phyloP scores from a whole-genome alignment of 2,113 vertebrate species.

The Progne subis region DNA sequence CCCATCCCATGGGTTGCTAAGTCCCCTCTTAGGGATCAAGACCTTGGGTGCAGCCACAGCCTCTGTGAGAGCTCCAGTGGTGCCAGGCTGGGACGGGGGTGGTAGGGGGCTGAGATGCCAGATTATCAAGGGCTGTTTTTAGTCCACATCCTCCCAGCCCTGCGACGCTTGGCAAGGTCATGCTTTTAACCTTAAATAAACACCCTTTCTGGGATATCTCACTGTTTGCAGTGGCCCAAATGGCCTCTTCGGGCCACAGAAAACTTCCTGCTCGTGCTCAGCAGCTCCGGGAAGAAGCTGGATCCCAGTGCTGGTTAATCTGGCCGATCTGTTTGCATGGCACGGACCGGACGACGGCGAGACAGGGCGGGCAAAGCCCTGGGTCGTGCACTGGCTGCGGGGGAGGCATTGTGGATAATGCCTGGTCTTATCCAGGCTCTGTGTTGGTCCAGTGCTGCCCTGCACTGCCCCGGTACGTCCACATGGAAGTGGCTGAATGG shows the following conservation, averaged over 20 bases:
- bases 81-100: neutral
- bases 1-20: neutral
- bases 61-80: neutral
- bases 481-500: neutral
- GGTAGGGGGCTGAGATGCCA: fast-evolving
- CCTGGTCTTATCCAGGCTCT: neutral
- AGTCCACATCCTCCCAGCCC: neutral
- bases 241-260: fast-evolving
- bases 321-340: neutral
- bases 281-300: neutral
- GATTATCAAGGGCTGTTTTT: fast-evolving
- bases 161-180: fast-evolving
- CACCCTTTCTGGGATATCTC: fast-evolving
- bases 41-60: neutral
- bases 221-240: neutral
- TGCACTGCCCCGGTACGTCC: fast-evolving
- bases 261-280: fast-evolving
- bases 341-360: neutral
- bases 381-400: fast-evolving
- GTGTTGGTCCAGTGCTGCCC: neutral
- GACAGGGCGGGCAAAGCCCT: neutral
- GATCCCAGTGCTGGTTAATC: neutral
- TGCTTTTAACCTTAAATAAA: neutral
- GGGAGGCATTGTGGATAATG: neutral
- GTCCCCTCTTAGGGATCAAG: neutral